Conservation (phyloP, 2,113 vertebrate genomes). For the Egretta garzetta region DNA sequence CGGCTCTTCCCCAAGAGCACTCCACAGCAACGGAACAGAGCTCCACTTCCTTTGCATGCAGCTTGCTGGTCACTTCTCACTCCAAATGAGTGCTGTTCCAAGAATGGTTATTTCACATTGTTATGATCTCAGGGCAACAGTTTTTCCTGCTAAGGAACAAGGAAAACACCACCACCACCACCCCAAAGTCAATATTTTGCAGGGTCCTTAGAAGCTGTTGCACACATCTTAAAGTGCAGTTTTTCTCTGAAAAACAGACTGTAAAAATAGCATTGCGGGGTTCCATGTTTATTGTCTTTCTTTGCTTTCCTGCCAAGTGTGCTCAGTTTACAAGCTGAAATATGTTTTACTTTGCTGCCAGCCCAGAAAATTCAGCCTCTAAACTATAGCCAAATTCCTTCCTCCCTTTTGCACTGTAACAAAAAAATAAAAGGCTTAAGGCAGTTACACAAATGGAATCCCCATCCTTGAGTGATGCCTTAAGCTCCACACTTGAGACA, state of each 20-base stretch:
- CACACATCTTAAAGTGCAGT: neutral
- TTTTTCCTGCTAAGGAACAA: neutral
- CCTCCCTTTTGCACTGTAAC: neutral
- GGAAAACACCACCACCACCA: neutral
- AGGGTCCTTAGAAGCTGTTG: slow-evolving; percentile 4
- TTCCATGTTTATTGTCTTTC: slow-evolving; percentile 47
- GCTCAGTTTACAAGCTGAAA: slow-evolving; percentile 53
- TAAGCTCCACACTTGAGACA: neutral
- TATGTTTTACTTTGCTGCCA: slow-evolving; percentile 34
- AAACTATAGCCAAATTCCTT: neutral
- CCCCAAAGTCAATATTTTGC: neutral
- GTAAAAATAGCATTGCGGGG: neutral
- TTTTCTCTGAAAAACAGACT: neutral
- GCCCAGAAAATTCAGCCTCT: slow-evolving; percentile 7
- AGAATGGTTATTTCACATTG: neutral
- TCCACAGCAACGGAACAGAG: neutral
- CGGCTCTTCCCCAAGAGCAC: neutral
- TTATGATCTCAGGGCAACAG: neutral
- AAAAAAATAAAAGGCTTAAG: neutral
- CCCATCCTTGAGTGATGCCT: neutral
- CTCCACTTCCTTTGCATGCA: accelerated
- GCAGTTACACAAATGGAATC: neutral
- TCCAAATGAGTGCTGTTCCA: neutral
- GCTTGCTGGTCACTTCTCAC: accelerated
- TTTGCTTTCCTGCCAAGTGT: slow-evolving; percentile 3